Percentiles rank a stretch among this genome's conserved stretches.
Conservation (phyloP, 2,113 vertebrate genomes). For the Gavia stellata region DNA sequence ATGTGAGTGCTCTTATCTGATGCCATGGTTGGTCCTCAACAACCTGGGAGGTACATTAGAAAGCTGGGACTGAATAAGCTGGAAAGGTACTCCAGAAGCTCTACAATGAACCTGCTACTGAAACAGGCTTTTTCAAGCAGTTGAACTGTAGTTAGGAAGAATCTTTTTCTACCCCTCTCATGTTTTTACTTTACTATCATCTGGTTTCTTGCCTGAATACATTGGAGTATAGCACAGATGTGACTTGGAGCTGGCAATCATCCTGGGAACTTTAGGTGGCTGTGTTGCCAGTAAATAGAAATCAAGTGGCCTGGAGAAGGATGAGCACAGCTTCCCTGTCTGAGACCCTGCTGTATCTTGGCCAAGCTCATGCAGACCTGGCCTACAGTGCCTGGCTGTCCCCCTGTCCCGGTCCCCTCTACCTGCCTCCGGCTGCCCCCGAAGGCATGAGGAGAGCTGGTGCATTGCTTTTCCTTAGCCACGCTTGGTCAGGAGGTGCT, state of each 20-base stretch:
- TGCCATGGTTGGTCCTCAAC: background rate
- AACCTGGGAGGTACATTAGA: background rate
- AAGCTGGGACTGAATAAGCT: background rate
- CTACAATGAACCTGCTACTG: background rate
- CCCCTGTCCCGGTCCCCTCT: background rate
- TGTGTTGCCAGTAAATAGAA: background rate
- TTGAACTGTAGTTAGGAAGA: background rate
- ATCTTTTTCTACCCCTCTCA: background rate
- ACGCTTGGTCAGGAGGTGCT: background rate
- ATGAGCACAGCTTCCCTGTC: too few species aligned
- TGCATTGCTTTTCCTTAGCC: background rate
- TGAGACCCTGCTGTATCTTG: slow-evolving; percentile 48
- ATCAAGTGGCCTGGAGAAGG: background rate
- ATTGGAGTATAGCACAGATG: background rate
- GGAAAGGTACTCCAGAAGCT: background rate
- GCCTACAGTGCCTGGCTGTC: background rate
- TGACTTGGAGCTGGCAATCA: background rate
- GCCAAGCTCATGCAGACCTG: slow-evolving; percentile 57
- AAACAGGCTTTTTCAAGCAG: background rate
- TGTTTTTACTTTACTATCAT: background rate
- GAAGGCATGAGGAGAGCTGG: slow-evolving; percentile 56
- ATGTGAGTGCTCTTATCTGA: background rate
- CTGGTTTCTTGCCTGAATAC: background rate
- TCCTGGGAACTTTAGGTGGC: background rate
- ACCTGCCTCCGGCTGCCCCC: slow-evolving; percentile 66